Base-by-base conservation (phyloP, 2,797 vertebrate genomes). In the Nothura maculosa region DNA sequence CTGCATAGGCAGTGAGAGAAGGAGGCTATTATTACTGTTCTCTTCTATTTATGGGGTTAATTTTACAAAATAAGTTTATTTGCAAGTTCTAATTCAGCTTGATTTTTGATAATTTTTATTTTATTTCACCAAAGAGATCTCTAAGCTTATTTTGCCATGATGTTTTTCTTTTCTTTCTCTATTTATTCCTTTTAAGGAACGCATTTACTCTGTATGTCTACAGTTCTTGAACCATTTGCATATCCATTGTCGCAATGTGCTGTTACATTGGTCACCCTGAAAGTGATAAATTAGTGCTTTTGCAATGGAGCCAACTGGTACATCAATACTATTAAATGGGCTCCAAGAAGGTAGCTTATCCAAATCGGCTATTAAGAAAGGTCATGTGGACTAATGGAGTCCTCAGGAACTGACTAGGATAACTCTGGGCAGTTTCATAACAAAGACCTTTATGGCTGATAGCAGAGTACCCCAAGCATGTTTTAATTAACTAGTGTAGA, bases 401-500 rank as follows among this genome's bases (percentile, higher is more conserved):
- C 67, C 78, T 88, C 70, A 86, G 75, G 43, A 42, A 81, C 30
- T 42, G 61, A 52, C 70, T 90, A 69, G 52, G 21, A 86, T 11
- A 90, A 40, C 63, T 61, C 32, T 25, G 55, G 60, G 81, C 20
- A 73, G 94, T 86, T 86, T 82, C 47, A 20, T 81, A 90, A 63
- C 86, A 95, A 61, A 81, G 43, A 94, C 22, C 43, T 57, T 95
- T 88, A 85, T 92, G 94, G 84, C 78, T 88, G 88, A 90, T 81
- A 94, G 88, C 45, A 74, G 68, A 92, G 21, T 52, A 80, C 88
- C 74, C 69, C 67, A 81, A 88, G 86, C 93, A 93, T 48, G 12
- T 30, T 86, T 94, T 95, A 95, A 95, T 93, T 94, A 95, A 93
- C 55, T 93, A 2, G 2, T 73, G 50, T 27, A 82, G 67, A 93